Percentiles rank a stretch among this genome's conserved stretches.
Conservation (phyloP, 2,113 vertebrate species). For the Daubentonia madagascariensis region DNA sequence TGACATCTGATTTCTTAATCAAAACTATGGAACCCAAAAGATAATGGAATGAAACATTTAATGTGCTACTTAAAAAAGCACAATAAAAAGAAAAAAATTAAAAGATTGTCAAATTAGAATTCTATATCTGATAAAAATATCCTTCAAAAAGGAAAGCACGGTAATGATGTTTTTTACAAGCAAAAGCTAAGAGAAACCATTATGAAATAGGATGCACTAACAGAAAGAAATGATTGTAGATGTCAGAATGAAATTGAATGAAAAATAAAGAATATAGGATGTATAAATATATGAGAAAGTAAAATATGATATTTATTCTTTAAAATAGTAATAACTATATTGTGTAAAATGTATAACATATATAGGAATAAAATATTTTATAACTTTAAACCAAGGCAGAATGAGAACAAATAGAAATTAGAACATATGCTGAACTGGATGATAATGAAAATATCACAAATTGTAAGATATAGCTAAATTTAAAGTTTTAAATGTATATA, state of each 20-base stretch:
- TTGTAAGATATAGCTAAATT: background rate
- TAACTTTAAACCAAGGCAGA: background rate
- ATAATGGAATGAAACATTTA: background rate
- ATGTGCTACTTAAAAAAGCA: background rate
- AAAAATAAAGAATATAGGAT: background rate
- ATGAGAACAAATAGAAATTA: background rate
- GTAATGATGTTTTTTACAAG: background rate
- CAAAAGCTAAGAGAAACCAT: background rate
- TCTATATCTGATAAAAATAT: background rate
- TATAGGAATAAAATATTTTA: background rate
- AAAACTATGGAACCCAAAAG: background rate
- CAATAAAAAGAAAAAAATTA: background rate
- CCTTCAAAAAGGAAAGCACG: background rate
- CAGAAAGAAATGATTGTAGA: background rate
- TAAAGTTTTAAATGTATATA: background rate
- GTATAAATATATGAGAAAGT: background rate
- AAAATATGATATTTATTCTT: background rate
- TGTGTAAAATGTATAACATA: background rate
- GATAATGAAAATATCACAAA: background rate
- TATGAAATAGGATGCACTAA: background rate
- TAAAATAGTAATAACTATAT: background rate
- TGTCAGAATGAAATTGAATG: background rate
- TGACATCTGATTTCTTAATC: background rate
- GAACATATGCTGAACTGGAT: background rate
- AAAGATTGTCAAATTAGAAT: background rate